Evolutionary conservation across 2,797 vertebrate genomes (phyloP).

Genomic region (Acropternis orthonyx): DNA sequence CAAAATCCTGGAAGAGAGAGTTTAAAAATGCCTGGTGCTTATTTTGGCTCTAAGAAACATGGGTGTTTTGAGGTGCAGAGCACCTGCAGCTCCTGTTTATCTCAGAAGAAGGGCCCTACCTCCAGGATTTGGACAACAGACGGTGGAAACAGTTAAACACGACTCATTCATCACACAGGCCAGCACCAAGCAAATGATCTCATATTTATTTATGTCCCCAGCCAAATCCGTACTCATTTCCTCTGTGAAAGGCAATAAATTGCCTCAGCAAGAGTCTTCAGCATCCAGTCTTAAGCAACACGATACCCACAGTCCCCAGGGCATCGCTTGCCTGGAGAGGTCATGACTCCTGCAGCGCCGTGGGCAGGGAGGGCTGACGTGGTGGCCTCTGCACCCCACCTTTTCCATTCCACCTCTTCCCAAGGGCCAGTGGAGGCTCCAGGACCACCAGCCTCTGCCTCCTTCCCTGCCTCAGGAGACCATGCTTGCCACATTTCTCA

Average conservation of each 20-base stretch:
- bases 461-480: background rate
- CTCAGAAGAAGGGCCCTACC: background rate
- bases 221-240: conserved; percentile 43
- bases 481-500: background rate
- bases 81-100: background rate
- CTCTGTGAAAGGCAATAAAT: conserved; percentile 28
- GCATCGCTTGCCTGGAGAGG: background rate
- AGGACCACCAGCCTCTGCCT: background rate
- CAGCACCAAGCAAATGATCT: conserved; percentile 29
- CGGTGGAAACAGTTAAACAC: background rate
- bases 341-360: background rate
- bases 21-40: background rate
- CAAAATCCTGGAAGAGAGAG: background rate
- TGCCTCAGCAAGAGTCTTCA: background rate
- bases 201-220: conserved; percentile 23
- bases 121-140: background rate
- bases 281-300: background rate
- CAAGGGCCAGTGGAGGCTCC: background rate
- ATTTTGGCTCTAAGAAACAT: background rate
- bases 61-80: background rate
- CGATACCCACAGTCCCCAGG: background rate
- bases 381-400: background rate
- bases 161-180: background rate
- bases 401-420: background rate
- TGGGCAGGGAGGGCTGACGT: fast-evolving